Base-by-base conservation (phyloP, 2,888 invertebrate species). In the Dascillus cervinus region DNA sequence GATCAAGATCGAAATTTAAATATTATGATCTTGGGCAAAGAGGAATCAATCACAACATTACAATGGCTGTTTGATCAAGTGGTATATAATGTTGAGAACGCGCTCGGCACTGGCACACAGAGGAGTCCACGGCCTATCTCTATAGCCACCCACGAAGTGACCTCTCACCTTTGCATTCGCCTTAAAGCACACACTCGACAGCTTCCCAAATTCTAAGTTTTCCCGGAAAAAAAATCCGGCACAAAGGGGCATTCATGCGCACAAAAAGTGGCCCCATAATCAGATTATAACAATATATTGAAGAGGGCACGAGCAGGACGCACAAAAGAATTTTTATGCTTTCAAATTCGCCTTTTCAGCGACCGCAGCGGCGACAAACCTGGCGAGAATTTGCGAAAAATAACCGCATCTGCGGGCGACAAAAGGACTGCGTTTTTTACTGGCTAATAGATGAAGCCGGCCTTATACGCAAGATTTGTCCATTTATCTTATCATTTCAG, bases 251-350 rank as follows among this genome's bases (percentile, higher is more conserved):
- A 17, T 17, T 17, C 8, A 17, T 17, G 4, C 17, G 22, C 22
- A 32, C 30, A 34, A 34, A 39, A 39, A 24, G 39, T 39, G 39
- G 39, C 29, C 39, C 34, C 34, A 49, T 47, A 51, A 46, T 49
- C 49, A 43, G 43, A 47, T 49, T 49, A 45, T 32, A 39, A 46
- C 46, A 44, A 49, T 44, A 44, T 26, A 32, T n/a, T n/a, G n/a
- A n/a, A 34, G 39, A 40, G 43, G 52, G 54, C 54, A 55, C 54
- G 54, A 55, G 52, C 41, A 46, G n/a, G n/a, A n/a, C n/a, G n/a
- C 47, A 45, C 48, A 50, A 51, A 49, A 41, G 42, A 36, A 27
- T 43, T 44, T 46, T 44, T 38, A 43, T 41, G 40, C 32, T 40
- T 40, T 32, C 28, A 30, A 29, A 31, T 32, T 21, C 13, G 29